These are phyloP conservation scores for Lasioglossum morio DNA, from an alignment of 2,888 invertebrate species.

Conservation along the genomic window DNA sequence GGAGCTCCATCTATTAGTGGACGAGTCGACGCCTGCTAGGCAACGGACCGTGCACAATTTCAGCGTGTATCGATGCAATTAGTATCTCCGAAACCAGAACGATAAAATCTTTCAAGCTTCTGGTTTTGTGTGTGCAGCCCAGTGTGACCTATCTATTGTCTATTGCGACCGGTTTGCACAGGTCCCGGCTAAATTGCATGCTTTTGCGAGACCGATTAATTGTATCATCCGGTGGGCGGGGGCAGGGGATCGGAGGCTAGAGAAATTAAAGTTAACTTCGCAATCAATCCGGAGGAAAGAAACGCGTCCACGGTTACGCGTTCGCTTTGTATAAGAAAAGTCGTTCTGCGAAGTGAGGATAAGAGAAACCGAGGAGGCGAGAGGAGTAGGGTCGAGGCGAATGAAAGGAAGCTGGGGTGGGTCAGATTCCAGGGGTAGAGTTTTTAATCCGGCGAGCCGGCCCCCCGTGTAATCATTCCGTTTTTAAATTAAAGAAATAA, in stretches of 20 bases:
- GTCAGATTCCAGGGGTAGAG: constrained; percentile 63
- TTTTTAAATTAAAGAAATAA: constrained; percentile 81
- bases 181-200: constrained; percentile 5
- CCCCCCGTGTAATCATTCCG: constrained; percentile 74
- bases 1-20: constrained; percentile 69
- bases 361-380: constrained; percentile 54
- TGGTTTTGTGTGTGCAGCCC: background rate
- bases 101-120: constrained; percentile 38
- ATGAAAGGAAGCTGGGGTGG: constrained; percentile 55
- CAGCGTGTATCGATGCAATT: constrained; percentile 67
- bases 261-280: constrained; percentile 49
- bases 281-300: constrained; percentile 58
- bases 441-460: constrained; percentile 78
- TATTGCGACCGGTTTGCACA: background rate
- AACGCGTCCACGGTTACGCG: constrained; percentile 36
- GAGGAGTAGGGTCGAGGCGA: constrained; percentile 23
- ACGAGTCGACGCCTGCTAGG: constrained; percentile 40
- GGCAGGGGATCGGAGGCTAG: background rate
- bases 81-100: constrained; percentile 23
- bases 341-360: constrained; percentile 56
- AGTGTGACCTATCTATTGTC: background rate
- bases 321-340: constrained; percentile 58
- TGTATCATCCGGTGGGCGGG: background rate
- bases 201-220: constrained; percentile 9
- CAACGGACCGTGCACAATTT: constrained; percentile 67